Percentiles rank a stretch among this genome's conserved stretches.
These are phyloP conservation scores for Coptodon bakossiorum DNA, from an alignment of 2,113 vertebrate genomes.

Conservation along the genomic window DNA sequence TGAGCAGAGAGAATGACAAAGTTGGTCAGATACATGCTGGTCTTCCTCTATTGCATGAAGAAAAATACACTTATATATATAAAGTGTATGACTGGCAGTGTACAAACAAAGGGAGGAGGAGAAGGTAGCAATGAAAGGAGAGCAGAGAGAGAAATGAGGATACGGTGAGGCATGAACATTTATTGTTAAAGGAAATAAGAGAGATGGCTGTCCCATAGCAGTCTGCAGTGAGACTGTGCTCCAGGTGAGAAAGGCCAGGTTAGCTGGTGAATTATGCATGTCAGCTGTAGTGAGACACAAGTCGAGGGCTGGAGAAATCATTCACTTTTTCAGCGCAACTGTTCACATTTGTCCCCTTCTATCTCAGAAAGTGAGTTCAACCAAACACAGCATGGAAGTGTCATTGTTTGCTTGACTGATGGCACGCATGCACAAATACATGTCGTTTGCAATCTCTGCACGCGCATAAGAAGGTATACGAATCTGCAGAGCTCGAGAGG, in stretches of 20 bases:
- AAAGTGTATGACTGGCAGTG: background rate
- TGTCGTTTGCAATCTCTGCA: background rate
- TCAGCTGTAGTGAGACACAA: constrained; percentile 1
- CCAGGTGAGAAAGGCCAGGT: constrained; percentile 49
- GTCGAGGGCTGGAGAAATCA: constrained; percentile 3
- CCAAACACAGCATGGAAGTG: background rate
- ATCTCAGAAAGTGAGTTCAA: background rate
- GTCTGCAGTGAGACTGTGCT: constrained; percentile 26
- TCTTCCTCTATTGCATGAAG: background rate
- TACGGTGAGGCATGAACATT: constrained; percentile 46
- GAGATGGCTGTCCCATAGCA: constrained; percentile 45
- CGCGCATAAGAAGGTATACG: constrained; percentile 51
- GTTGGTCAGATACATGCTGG: background rate
- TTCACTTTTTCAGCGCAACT: background rate
- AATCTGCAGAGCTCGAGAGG: constrained; percentile 6
- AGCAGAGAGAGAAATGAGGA: constrained; percentile 35
- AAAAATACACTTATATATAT: background rate
- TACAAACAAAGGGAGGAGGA: constrained; percentile 16
- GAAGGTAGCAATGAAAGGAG: background rate
- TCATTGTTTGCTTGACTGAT: background rate
- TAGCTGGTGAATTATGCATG: constrained; percentile 50
- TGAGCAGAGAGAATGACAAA: constrained; percentile 49
- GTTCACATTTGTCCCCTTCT: background rate
- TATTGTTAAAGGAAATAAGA: constrained; percentile 66
- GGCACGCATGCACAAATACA: background rate